Evolutionary conservation across 2,113 vertebrate species (phyloP), one percentile per base, ranked within the genome.

Genomic region (Sinocyclocheilus anophthalmus): DNA sequence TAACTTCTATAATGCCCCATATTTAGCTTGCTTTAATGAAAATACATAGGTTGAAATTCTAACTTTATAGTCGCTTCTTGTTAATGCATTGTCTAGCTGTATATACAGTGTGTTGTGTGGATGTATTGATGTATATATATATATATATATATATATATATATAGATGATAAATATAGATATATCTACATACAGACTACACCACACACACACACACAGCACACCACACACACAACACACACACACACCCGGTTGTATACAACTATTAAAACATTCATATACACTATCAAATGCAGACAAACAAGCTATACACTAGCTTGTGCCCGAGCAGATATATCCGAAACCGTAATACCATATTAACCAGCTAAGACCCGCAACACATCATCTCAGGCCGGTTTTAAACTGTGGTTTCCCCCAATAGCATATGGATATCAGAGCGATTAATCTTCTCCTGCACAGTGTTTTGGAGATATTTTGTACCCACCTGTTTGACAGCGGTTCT

Each of bases 401-500:
- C 22, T 0, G 57, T n/a, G n/a, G 57, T 61, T 61, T n/a, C 57
- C 39, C 37, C 5, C 53, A 55, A 55, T 18, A n/a, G 18, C 53
- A 5, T 45, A 75, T 5, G 39, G 39, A 30, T 26, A 65, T 75
- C 72, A n/a, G 10, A 75, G n/a, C n/a, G 11, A 76, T 26, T 50
- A 1, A 24, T 50, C 13, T 50, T 26, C 5, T 50, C 9, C 9
- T n/a, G 70, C 20, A 73, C 70, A 73, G 2, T 13, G 33, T 45
- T 42, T 5, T 42, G 9, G 3, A 76, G 42, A 76, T 7, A 26
- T 26, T 10, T 42, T 50, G 12, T 65, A 30, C 81, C 3, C 76
- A 91, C 91, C 91, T 87, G 67, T 88, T 53, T 37, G 24, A 16
- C 30, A 80, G 20, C 18, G 5, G 1, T 65, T 42, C 7, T 45